A percentile compares a stretch with the other conserved stretches of the same genome.
These are phyloP conservation scores for Crocallis elinguaria DNA, from an alignment of 2,888 invertebrate species.

Conservation along the genomic window DNA sequence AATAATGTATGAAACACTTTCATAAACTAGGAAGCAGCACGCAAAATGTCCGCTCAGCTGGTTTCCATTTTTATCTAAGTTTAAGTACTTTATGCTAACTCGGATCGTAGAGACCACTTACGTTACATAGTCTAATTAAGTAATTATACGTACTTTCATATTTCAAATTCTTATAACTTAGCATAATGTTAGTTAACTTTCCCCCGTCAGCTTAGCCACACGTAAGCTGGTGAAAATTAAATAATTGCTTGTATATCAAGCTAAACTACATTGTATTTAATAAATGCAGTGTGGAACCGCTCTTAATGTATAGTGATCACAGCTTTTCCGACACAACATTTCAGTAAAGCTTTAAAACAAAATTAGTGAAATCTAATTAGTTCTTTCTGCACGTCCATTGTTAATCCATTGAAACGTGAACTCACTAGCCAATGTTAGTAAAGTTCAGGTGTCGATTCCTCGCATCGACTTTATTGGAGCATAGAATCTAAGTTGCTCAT, in stretches of 20 bases:
- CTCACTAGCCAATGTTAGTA: background rate
- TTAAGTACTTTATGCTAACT: constrained; percentile 2
- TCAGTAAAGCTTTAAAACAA: no score
- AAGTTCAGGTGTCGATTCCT: constrained; percentile 4
- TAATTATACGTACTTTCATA: constrained; percentile 57
- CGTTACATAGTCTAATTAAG: constrained; percentile 53
- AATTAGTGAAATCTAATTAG: background rate
- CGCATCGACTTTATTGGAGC: constrained; percentile 47
- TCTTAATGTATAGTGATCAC: no score
- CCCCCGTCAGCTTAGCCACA: constrained; percentile 17
- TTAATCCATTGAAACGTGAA: background rate
- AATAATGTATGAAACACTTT: constrained; percentile 11
- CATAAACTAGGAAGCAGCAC: constrained; percentile 7
- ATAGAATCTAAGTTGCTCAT: constrained; percentile 42
- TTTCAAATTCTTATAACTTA: constrained; percentile 40
- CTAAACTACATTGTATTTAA: background rate
- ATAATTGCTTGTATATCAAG: background rate
- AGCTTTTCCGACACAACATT: background rate
- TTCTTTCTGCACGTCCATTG: background rate
- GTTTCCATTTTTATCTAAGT: constrained; percentile 11
- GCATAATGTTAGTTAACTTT: constrained; percentile 29
- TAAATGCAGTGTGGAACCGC: no score
- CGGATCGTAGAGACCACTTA: constrained; percentile 46
- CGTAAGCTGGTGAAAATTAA: constrained; percentile 16
- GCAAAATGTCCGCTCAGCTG: background rate